These are phyloP conservation scores for Caloenas nicobarica DNA, from an alignment of 2,113 vertebrate genomes.

Conservation along the genomic window DNA sequence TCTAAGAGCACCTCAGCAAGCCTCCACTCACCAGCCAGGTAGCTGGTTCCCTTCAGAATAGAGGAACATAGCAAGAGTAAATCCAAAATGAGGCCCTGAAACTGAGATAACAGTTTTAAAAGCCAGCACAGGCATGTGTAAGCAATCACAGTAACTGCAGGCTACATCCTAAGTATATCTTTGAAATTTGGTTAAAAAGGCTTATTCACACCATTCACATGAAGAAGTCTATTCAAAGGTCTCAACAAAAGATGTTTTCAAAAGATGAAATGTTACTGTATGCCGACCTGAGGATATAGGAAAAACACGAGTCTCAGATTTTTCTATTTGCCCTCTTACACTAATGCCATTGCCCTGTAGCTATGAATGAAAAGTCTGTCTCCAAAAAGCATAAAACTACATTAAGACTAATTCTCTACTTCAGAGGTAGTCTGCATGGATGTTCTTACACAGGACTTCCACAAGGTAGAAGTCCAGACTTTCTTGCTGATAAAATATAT, in stretches of 20 bases:
- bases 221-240: conserved; percentile 22
- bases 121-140: not conserved
- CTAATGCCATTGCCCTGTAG: not conserved
- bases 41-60: not conserved
- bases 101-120: conserved; percentile 15
- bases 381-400: not conserved
- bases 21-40: not conserved
- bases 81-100: not conserved
- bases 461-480: not conserved
- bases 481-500: not conserved
- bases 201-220: conserved; percentile 23
- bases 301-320: not conserved
- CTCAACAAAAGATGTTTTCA: not conserved
- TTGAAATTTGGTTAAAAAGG: not conserved
- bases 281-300: not conserved
- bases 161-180: not conserved
- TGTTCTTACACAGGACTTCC: not conserved
- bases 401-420: not conserved
- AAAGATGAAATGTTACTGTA: not conserved
- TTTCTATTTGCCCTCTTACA: not conserved
- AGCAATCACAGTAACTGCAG: not conserved
- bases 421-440: not conserved
- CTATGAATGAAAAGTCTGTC: not conserved
- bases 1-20: not conserved
- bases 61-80: not conserved